A percentile compares a stretch with the other conserved stretches of the same genome.
Conservation (phyloP, 2,113 vertebrate species). For the Prinia subflava region DNA sequence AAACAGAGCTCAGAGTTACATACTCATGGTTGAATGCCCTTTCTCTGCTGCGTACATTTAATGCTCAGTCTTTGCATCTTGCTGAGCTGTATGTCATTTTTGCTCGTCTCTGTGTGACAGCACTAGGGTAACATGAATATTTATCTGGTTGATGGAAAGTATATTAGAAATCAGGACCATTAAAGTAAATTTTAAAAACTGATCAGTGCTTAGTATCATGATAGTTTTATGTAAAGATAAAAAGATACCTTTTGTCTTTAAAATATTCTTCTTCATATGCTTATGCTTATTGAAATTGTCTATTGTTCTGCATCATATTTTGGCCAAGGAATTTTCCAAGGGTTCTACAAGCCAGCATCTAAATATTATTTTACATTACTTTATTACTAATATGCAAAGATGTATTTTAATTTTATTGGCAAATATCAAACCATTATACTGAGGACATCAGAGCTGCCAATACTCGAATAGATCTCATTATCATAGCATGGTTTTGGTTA, state of each 20-base stretch:
- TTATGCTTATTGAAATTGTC: background rate
- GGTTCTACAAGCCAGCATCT: background rate
- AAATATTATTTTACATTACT: background rate
- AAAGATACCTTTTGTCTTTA: background rate
- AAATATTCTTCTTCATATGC: background rate
- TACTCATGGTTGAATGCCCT: conserved; percentile 2
- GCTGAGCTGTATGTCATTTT: background rate
- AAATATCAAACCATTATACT: background rate
- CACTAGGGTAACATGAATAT: background rate
- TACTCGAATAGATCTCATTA: background rate
- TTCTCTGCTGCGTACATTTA: background rate
- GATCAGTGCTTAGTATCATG: background rate
- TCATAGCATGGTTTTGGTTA: background rate
- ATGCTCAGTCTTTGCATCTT: background rate
- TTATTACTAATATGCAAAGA: background rate
- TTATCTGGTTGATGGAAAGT: background rate
- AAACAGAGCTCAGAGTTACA: conserved; percentile 8
- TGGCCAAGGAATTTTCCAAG: background rate
- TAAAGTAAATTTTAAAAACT: background rate
- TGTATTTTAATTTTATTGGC: background rate
- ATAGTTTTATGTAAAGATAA: background rate
- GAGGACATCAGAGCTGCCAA: background rate
- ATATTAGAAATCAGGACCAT: background rate
- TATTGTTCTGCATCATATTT: background rate
- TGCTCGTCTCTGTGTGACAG: background rate